Evolutionary conservation across 2,888 invertebrate genomes (phyloP).

Genomic region (Dorcus parallelipipedus): DNA sequence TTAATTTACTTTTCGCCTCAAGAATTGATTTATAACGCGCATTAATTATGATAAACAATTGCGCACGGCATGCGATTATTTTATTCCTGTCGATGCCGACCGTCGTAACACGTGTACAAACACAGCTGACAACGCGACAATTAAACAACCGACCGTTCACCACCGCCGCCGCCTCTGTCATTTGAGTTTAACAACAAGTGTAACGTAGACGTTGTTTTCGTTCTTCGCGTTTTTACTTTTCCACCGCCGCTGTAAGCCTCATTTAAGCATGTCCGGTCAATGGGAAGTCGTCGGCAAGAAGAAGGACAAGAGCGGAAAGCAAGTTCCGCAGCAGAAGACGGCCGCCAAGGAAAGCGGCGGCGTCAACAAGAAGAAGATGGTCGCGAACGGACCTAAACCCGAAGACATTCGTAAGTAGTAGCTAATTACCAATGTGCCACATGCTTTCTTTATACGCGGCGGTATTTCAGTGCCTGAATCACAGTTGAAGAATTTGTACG

Average conservation of each 20-base stretch:
- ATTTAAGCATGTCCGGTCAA: slow-evolving; percentile 54
- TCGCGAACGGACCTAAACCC: slow-evolving; percentile 61
- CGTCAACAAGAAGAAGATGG: slow-evolving; percentile 54
- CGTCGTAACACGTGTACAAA: too few relatives aligned
- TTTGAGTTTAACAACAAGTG: neutral
- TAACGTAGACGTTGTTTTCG: neutral
- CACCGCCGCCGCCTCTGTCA: neutral
- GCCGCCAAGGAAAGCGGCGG: slow-evolving; percentile 50
- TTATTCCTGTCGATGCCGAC: too few relatives aligned
- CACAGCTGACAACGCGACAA: too few relatives aligned
- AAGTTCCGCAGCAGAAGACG: slow-evolving; percentile 50
- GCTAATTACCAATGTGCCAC: too few relatives aligned
- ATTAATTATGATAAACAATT: too few relatives aligned
- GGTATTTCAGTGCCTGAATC: slow-evolving; percentile 63
- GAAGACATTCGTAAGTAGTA: slow-evolving; percentile 70
- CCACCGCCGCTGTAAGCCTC: neutral
- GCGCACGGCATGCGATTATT: too few relatives aligned
- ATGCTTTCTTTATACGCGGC: slow-evolving; percentile 1
- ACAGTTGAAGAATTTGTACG: slow-evolving; percentile 65
- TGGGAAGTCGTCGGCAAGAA: slow-evolving; percentile 73
- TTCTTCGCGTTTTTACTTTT: neutral
- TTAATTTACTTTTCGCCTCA: too few relatives aligned
- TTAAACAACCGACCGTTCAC: neutral
- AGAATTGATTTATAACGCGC: too few relatives aligned
- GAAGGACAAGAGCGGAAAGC: slow-evolving; percentile 53